These are phyloP conservation scores for Silurus aristotelis DNA, from an alignment of 2,797 vertebrate species.

Conservation along the genomic window DNA sequence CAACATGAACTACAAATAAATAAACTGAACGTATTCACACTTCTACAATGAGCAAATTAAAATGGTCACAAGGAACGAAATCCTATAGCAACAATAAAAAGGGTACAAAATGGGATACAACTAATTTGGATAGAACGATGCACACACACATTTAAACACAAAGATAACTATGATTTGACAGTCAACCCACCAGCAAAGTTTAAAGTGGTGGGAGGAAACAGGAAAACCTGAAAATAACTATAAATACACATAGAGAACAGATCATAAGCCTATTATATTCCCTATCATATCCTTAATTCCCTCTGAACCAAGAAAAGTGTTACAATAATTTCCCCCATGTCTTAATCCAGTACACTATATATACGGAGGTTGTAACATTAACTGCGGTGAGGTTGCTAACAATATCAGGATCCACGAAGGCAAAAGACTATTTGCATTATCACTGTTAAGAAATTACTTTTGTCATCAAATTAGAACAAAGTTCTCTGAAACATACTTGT, in stretches of 20 bases:
- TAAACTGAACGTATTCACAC: neutral
- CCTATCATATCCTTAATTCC: too few species aligned
- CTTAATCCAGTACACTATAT: slow-evolving; percentile 34
- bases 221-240: neutral
- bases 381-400: slow-evolving; percentile 8
- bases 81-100: neutral
- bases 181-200: neutral
- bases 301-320: too few species aligned
- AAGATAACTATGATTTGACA: neutral
- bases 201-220: neutral
- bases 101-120: neutral
- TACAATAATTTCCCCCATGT: neutral
- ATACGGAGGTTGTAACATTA: slow-evolving; percentile 11
- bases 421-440: neutral
- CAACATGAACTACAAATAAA: neutral
- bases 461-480: neutral
- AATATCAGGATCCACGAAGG: slow-evolving; percentile 9
- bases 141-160: neutral
- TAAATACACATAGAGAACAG: neutral
- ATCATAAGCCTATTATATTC: too few species aligned
- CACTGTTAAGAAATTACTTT: neutral
- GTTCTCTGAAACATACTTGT: slow-evolving; percentile 9
- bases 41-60: too few species aligned
- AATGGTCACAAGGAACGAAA: neutral
- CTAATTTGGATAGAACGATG: neutral